Evolutionary conservation across 2,888 invertebrate species (phyloP).

Genomic region (Pomacea canaliculata): DNA sequence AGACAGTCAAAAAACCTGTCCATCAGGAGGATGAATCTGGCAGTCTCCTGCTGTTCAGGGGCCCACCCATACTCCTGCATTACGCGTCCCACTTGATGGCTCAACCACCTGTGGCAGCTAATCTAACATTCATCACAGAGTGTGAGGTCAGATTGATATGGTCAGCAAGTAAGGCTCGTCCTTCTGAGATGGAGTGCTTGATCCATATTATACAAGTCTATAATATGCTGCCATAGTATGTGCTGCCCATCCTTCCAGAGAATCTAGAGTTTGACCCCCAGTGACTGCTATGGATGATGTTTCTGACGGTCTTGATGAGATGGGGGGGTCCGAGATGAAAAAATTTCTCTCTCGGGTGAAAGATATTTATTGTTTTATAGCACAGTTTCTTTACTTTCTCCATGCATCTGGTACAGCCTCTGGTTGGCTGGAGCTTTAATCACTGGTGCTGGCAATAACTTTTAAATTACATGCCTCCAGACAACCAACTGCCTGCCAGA

Average conservation of each 20-base stretch:
- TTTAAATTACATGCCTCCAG: slow-evolving; percentile 5
- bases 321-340: slow-evolving; percentile 12
- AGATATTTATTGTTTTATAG: slow-evolving; percentile 1
- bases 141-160: background rate
- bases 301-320: slow-evolving; percentile 2
- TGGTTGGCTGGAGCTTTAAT: slow-evolving; percentile 13
- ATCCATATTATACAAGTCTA: background rate
- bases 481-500: slow-evolving; percentile 7
- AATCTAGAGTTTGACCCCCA: no score
- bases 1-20: slow-evolving; percentile 16
- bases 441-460: slow-evolving; percentile 6
- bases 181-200: background rate
- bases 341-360: slow-evolving; percentile 7
- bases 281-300: background rate
- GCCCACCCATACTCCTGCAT: background rate
- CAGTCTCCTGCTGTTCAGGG: background rate
- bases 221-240: slow-evolving; percentile 1
- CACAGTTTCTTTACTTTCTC: background rate
- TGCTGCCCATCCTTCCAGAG: slow-evolving; percentile 6
- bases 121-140: background rate
- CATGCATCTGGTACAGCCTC: slow-evolving; percentile 6
- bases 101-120: slow-evolving; percentile 9
- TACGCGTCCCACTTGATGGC: background rate
- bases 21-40: slow-evolving; percentile 1
- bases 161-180: background rate